Evolutionary conservation across 2,113 vertebrate species (phyloP), one percentile per base, ranked within the genome.

Genomic region (Sylvietta virens): DNA sequence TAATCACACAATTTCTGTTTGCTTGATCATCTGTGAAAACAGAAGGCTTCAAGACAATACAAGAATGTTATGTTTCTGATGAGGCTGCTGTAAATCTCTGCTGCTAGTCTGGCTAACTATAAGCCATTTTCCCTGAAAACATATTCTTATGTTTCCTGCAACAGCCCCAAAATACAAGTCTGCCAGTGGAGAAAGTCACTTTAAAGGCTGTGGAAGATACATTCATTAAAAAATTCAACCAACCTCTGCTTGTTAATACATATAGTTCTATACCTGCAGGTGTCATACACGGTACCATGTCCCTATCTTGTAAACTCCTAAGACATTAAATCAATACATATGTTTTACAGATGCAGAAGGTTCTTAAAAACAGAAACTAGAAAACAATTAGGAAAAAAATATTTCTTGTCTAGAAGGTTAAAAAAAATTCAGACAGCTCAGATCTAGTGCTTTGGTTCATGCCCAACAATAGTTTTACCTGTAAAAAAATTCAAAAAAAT

Each of bases 11-110:
- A 37, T 54, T 93, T 93, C 56, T 92, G 37, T 92, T 94, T 80
- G n/a, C 48, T 72, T 95, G 40, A 86, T 94, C 82, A 40, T 66
- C 79, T 77, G 44, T 92, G 58, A 83, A 90, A 94, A 88, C 31
- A 93, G 60, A 54, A 82, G 57, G 30, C 77, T 94, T 77, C 50
- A 86, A 82, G 50, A 69, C 23, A 44, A 44, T 47, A 88, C 37
- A 71, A 67, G 48, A 90, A 65, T 24, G 10, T 20, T 47, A 7
- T 35, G 21, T 37, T 92, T 88, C 66, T 85, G 39, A 27, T 71
- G 42, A 48, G 51, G 31, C n/a, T 78, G 35, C 39, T 92, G 51
- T 81, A 94, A 81, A 44, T 66, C 35, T 78, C 80, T 86, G 53
- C 65, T 88, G 53, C 31, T 57, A 50, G 28, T 70, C 65, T 79